Base-by-base conservation (phyloP, 2,888 invertebrate genomes). In the Agrochola lychnidis region DNA sequence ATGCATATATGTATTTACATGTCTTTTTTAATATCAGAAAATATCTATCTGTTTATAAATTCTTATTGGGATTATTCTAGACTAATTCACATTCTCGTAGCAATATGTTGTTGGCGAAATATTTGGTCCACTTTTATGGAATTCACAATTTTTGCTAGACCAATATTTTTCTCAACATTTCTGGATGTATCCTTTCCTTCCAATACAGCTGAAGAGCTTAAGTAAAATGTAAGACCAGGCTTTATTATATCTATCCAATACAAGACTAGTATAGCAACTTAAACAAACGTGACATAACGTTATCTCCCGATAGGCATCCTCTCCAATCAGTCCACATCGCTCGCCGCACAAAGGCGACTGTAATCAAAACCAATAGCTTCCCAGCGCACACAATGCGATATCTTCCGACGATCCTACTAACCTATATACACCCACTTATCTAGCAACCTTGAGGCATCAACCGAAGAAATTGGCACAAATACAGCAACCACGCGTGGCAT, bases 391-490 rank as follows among this genome's bases (percentile, higher is more conserved):
- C 85, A 86, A 83, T 79, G 70, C 81, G 81, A 83, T 89, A 87
- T 85, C 87, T 85, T 83, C 84, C 85, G 85, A 87, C 82, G 75
- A 77, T 81, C 88, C 91, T 84, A 91, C 87, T 92, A 91, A 92
- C 92, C 92, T 89, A 92, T 89, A 91, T 91, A 87, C 90, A 85
- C 86, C 89, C 89, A 89, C 90, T 91, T 91, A 89, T 87, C 88
- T 72, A 64, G 5, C 74, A 87, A 88, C 93, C 92, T 92, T 93
- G 92, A 89, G 89, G 79, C 78, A 81, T 86, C 82, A 91, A 90
- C 89, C 86, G 74, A 83, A 90, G 87, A 91, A 91, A 91, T 92
- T 93, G 92, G 92, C 94, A 92, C 90, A 89, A 91, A 92, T 91
- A 89, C 87, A 88, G 85, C 84, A 75, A 59, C 59, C 76, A 59